phyloP scores from a whole-genome alignment of 1,140 invertebrate species.

The Drosophila fuyamai region DNA sequence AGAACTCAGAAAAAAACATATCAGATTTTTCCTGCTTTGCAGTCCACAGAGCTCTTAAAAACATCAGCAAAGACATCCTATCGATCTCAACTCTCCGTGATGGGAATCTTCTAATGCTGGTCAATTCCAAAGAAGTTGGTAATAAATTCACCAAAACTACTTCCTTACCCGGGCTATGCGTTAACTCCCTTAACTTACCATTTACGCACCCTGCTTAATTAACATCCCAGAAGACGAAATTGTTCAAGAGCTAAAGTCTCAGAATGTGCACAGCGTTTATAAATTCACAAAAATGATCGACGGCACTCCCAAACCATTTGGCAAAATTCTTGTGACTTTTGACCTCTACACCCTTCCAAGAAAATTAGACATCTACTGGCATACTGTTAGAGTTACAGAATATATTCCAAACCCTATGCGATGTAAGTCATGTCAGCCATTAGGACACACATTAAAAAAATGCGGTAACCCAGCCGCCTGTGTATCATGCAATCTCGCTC shows the following conservation, averaged over 20 bases:
- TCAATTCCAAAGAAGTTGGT: neutral
- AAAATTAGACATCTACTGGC: too few relatives aligned
- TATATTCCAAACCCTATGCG: neutral
- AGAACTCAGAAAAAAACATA: too few relatives aligned
- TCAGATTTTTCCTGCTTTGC: too few relatives aligned
- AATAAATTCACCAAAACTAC: neutral
- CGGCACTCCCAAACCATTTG: neutral
- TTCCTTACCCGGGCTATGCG: neutral
- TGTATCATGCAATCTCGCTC: too few relatives aligned
- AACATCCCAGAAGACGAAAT: neutral
- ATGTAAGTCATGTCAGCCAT: neutral
- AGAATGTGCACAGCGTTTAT: neutral
- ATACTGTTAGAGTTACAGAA: too few relatives aligned
- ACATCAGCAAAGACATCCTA: too few relatives aligned
- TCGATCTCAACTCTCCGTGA: too few relatives aligned
- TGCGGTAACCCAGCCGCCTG: neutral
- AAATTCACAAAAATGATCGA: neutral
- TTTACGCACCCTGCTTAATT: neutral
- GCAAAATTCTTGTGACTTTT: neutral
- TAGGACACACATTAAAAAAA: neutral
- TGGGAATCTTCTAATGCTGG: neutral
- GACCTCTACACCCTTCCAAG: too few relatives aligned
- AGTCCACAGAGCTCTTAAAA: too few relatives aligned
- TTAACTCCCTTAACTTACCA: too few relatives aligned
- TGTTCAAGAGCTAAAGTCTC: neutral